phyloP scores from a whole-genome alignment of 2,113 vertebrate species.

The Aspiorhynchus laticeps region DNA sequence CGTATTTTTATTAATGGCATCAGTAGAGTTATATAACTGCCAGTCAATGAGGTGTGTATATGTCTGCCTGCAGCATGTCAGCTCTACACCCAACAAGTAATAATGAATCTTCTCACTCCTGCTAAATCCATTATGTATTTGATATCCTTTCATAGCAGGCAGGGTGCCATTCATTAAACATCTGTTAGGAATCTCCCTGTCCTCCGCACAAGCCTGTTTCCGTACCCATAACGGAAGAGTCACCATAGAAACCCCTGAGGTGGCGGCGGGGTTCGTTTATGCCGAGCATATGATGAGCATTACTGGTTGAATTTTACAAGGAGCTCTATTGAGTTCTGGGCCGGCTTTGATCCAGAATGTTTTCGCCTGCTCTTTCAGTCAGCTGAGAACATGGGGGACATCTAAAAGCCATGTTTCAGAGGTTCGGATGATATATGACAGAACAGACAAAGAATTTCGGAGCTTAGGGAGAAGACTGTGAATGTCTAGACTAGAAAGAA shows the following conservation, averaged over 20 bases:
- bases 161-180: conserved; percentile 59
- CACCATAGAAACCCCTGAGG: conserved; percentile 58
- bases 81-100: conserved; percentile 35
- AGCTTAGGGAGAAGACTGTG: background rate
- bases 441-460: background rate
- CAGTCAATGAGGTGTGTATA: conserved; percentile 35
- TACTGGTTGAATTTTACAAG: conserved; percentile 22
- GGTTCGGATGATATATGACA: background rate
- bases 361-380: conserved; percentile 23
- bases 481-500: background rate
- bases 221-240: conserved; percentile 34
- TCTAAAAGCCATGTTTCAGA: background rate
- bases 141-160: conserved; percentile 41
- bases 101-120: conserved; percentile 35
- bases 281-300: conserved; percentile 17
- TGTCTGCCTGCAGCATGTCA: conserved; percentile 48
- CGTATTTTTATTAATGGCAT: conserved; percentile 21
- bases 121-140: conserved; percentile 52
- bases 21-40: conserved; percentile 21
- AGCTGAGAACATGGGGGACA: conserved; percentile 23
- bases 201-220: background rate
- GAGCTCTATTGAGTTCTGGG: conserved; percentile 30
- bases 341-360: conserved; percentile 14
- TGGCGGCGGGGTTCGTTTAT: background rate
- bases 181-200: conserved; percentile 45